Evolutionary conservation across 2,888 invertebrate genomes (phyloP).

Genomic region (Diarsia rubi): DNA sequence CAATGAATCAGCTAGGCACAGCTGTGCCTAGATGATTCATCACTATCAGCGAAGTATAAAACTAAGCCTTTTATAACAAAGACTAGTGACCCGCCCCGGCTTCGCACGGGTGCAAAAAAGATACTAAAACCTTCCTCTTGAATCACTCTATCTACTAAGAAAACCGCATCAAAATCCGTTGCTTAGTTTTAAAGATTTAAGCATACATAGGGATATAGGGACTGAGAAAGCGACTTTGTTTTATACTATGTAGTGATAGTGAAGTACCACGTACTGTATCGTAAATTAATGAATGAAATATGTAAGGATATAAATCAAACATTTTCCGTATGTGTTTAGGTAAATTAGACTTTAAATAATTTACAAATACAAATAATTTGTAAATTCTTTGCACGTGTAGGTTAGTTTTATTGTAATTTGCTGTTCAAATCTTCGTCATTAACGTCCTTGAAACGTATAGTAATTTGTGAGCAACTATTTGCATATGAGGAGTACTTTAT

Average conservation of each 20-base stretch:
- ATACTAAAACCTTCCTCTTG: no score
- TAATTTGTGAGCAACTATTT: slow-evolving; percentile 24
- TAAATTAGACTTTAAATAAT: slow-evolving; percentile 27
- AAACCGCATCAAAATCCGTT: no score
- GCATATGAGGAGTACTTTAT: slow-evolving; percentile 10
- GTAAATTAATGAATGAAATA: slow-evolving; percentile 25
- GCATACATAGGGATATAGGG: no score
- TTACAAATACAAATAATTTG: slow-evolving; percentile 27
- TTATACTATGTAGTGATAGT: no score
- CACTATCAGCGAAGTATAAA: neutral
- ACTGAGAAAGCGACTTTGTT: no score
- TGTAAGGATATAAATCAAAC: neutral
- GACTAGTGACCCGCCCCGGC: no score
- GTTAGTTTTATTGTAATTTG: slow-evolving; percentile 37
- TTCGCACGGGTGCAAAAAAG: no score
- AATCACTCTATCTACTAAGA: no score
- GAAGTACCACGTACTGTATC: neutral
- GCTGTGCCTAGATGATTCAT: slow-evolving; percentile 16
- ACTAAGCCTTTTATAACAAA: neutral
- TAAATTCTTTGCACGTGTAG: slow-evolving; percentile 23
- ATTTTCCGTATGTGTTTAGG: slow-evolving; percentile 6
- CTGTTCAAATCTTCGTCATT: slow-evolving; percentile 8
- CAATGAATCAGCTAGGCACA: no score
- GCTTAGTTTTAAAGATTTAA: no score
- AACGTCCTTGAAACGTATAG: slow-evolving; percentile 24